Evolutionary conservation across 2,888 invertebrate genomes (phyloP).

Genomic region (Drosophila suboccidentalis): DNA sequence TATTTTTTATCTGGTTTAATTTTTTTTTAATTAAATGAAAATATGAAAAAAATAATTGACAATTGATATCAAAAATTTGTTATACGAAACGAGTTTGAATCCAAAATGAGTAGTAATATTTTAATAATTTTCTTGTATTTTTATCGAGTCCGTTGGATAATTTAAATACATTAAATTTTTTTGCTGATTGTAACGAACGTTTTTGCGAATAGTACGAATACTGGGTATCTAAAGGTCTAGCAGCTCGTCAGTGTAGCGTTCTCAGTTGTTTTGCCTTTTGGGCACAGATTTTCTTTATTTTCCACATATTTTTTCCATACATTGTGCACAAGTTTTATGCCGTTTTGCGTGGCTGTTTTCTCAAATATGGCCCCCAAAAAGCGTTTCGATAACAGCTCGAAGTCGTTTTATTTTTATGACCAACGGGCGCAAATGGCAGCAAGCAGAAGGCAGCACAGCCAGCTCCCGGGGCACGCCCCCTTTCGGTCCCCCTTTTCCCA

Average conservation of each 20-base stretch:
- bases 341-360: constrained; percentile 38
- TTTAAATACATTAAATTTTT: too few species aligned
- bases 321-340: constrained; percentile 52
- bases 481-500: not conserved
- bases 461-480: constrained; percentile 40
- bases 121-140: too few species aligned
- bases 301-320: constrained; percentile 3
- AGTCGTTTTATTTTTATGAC: constrained; percentile 71
- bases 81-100: too few species aligned
- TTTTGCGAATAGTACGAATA: not conserved
- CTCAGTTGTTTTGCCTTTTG: constrained; percentile 17
- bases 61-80: too few species aligned
- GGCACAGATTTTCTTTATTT: constrained; percentile 64
- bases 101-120: too few species aligned
- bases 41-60: too few species aligned
- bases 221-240: not conserved
- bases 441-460: constrained; percentile 1
- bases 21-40: too few species aligned
- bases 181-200: too few species aligned
- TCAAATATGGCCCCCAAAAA: constrained; percentile 43
- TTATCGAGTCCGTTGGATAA: too few species aligned
- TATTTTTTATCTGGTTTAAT: too few species aligned
- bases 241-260: not conserved
- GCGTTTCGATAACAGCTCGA: constrained; percentile 65
- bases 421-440: constrained; percentile 29